phyloP scores from a whole-genome alignment of 2,797 vertebrate species.

The Spizella passerina region DNA sequence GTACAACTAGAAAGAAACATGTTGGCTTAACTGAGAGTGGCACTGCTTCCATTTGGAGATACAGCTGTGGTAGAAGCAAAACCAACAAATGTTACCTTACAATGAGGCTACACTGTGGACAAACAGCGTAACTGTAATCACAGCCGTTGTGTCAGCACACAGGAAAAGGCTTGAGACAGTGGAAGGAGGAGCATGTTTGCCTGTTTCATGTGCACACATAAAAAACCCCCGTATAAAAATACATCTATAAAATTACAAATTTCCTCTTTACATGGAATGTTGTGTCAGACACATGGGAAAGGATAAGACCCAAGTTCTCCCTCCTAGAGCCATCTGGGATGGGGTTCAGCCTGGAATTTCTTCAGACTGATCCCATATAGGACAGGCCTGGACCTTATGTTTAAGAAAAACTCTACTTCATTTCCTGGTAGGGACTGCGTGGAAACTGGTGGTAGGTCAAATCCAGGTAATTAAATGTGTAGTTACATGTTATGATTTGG shows the following conservation, averaged over 20 bases:
- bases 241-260: conserved; percentile 83
- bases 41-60: background rate
- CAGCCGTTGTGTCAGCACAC: background rate
- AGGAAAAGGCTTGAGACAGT: background rate
- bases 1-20: background rate
- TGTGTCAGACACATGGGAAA: conserved; percentile 15
- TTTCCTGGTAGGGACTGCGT: background rate
- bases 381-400: background rate
- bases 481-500: background rate
- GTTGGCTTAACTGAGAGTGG: background rate
- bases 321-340: background rate
- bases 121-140: background rate
- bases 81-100: background rate
- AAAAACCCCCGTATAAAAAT: conserved; percentile 89
- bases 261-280: conserved; percentile 80
- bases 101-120: background rate
- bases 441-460: background rate
- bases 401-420: background rate
- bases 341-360: background rate
- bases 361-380: background rate
- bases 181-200: background rate
- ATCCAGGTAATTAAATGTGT: background rate
- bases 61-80: background rate
- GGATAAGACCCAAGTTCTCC: background rate
- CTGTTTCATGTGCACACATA: conserved; percentile 65